Evolutionary conservation across 2,797 vertebrate genomes (phyloP), one percentile per base, ranked within the genome.

Genomic region (Fundulus diaphanus): DNA sequence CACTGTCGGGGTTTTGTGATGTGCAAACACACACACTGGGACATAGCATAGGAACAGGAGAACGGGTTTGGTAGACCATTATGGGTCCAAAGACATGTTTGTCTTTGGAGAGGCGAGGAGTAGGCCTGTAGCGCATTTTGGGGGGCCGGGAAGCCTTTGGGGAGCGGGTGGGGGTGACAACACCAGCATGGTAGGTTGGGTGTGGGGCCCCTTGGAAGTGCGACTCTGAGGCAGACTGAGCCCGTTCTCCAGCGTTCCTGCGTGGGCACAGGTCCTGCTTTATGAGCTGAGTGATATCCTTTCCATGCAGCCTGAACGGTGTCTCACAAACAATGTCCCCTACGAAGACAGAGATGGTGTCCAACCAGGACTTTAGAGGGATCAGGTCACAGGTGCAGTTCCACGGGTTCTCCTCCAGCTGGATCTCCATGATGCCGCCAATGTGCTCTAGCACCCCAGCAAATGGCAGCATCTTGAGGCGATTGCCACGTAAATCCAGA

Each of bases 31-130:
- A 99, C 76, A 96, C 93, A 7, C 93, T 94, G 13, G 98, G 98
- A 79, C 98, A 99, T 22, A 96, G 92, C 84, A 98, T 94, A 72
- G 97, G 97, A 78, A 98, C 95, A 0, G 98, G 98, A 54, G 98
- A 98, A 74, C 98, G 97, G 0, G 98, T 99, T 93, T 99, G 98
- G 88, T 98, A 99, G 77, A 99, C 98, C 98, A 99, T 99, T 59
- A 99, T 99, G 0, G 98, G 98, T 74, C 98, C 98, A 5, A 99
- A 99, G 72, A 98, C 97, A 54, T 99, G 97, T 69, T 97, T 96
- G 92, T 98, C 98, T 92, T 97, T 97, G 0, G 96, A 94, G 69
- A 98, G 95, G 77, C 97, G 95, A 7, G 97, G 96, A 0, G 98
- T 99, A 44, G 98, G 96, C 35, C 97, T 96, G 85, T 96, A 96